phyloP scores from a whole-genome alignment of 2,113 vertebrate species.

The Equus przewalskii region DNA sequence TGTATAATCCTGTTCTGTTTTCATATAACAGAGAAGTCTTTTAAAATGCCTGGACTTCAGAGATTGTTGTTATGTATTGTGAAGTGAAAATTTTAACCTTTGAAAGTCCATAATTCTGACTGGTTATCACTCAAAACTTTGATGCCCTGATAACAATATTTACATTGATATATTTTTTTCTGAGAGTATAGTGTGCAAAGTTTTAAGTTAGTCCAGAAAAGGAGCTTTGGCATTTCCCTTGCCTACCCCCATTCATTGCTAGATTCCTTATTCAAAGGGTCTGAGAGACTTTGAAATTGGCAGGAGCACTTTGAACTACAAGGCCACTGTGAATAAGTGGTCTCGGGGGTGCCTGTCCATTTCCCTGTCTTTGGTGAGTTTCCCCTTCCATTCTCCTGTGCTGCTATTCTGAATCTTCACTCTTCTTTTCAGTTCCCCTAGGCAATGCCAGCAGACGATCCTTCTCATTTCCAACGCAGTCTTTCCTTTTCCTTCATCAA shows the following conservation, averaged over 20 bases:
- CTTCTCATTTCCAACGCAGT: background rate
- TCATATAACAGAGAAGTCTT: background rate
- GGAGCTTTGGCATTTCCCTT: background rate
- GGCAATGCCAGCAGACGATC: background rate
- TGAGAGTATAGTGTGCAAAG: background rate
- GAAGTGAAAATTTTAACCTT: background rate
- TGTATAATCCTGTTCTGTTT: background rate
- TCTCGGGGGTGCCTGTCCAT: background rate
- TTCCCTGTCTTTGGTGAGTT: background rate
- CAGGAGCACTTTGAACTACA: background rate
- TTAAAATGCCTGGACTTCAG: background rate
- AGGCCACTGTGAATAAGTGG: background rate
- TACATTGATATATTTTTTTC: background rate
- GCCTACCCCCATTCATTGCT: background rate
- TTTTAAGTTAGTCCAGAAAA: background rate
- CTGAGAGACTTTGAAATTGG: background rate
- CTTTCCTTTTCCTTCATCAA: background rate
- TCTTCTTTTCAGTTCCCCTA: background rate
- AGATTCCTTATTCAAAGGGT: background rate
- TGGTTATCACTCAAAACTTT: background rate
- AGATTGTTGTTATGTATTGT: background rate
- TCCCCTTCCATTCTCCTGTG: background rate
- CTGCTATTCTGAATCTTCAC: background rate
- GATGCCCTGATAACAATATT: conserved; percentile 26
- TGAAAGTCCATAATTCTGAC: background rate